Evolutionary conservation across 2,797 vertebrate genomes (phyloP).

Genomic region (Pseudocheirus occidentalis): DNA sequence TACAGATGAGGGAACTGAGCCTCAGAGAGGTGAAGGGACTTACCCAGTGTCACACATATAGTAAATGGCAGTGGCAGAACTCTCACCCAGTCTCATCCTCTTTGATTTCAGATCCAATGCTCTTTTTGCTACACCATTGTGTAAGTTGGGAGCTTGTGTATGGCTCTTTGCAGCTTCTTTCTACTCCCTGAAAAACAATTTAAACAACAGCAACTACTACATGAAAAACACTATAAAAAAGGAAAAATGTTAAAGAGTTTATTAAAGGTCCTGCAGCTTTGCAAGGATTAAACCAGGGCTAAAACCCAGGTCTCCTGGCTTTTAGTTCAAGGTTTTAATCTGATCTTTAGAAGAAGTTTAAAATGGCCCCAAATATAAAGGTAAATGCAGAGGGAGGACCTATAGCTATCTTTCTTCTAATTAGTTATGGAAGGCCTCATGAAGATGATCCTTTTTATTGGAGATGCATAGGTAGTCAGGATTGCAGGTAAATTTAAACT

Average conservation of each 20-base stretch:
- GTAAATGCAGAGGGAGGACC: not conserved
- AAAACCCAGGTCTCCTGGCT: not conserved
- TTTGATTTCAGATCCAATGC: not conserved
- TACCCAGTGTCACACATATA: not conserved
- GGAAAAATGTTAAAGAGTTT: not conserved
- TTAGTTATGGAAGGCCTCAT: not conserved
- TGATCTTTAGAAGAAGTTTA: not conserved
- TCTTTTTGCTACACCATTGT: not conserved
- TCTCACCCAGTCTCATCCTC: not conserved
- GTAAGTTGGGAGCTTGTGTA: not conserved
- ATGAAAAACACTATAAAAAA: not conserved
- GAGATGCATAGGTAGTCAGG: not conserved
- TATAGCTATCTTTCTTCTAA: not conserved
- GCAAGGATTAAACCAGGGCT: not conserved
- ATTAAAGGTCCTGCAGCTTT: not conserved
- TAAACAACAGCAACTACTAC: not conserved
- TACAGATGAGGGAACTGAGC: not conserved
- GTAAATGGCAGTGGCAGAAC: not conserved
- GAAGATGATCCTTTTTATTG: not conserved
- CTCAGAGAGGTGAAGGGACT: not conserved
- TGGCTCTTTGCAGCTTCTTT: not conserved
- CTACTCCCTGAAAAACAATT: not conserved
- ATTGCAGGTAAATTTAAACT: not conserved
- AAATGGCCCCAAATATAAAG: not conserved
- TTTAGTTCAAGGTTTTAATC: not conserved